Evolutionary conservation across 2,797 vertebrate genomes (phyloP), one percentile per base, ranked within the genome.

Genomic region (Clarias laeviceps): DNA sequence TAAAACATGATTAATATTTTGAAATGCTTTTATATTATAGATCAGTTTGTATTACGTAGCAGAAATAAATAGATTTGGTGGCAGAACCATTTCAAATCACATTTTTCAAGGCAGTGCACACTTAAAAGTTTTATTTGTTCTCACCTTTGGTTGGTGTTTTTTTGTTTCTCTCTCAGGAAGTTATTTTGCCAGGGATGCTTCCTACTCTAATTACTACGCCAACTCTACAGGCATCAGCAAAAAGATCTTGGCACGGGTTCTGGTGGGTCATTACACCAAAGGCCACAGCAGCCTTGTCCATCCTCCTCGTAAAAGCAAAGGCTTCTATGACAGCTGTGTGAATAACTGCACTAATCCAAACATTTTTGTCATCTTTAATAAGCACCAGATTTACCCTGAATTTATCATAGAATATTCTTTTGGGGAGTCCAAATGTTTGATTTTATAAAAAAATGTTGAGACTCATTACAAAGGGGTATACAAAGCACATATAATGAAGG

Each of bases 311-410:
- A 94, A 91, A 92, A 65, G 72, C 78, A 90, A 4, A 32, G 68
- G 64, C 64, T 92, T 96, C 77, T 97, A 97, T 0, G 96, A 98
- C 91, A 98, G 97, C 82, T 99, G 97, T 2, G 97, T 98, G 40
- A 92, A 98, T 86, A 45, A 12, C 0, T 1, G 22, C 87, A 90
- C 0, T 0, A 72, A 96, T 86, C 97, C 97, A 14, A 93, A 95
- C 64, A 97, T 99, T 89, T 97, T 96, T 50, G 96, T 99, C 1
- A 78, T 98, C 88, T 99, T 98, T 88, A 97, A 98, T 88, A 98
- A 97, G 87, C 95, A 96, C 61, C 98, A 98, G 91, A 93, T 97
- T 89, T 98, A 98, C 87, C 98, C 97, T 0, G 97, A 98, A 89
- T 98, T 97, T 80, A 15, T 98, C 8, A 97, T 98, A 87, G 88